Conservation (phyloP, 2,113 vertebrate genomes). For the Uropsilus gracilis region DNA sequence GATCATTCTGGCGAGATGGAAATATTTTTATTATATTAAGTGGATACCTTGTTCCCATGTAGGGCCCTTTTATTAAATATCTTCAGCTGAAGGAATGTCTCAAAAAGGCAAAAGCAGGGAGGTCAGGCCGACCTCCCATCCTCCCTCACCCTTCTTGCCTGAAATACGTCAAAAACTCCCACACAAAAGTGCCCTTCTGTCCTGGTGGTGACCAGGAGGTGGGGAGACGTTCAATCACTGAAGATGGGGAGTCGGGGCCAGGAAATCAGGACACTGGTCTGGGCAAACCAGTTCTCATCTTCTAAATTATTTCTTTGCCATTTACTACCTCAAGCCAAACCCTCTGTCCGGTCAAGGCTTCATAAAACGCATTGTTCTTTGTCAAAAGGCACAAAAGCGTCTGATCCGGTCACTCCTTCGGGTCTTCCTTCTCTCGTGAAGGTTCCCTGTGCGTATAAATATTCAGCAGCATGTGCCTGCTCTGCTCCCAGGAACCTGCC, state of each 20-base stretch:
- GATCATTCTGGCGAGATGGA: not conserved
- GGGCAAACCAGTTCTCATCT: not conserved
- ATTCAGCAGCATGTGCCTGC: not conserved
- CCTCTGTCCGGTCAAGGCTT: not conserved
- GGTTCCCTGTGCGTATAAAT: not conserved
- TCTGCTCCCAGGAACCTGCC: not conserved
- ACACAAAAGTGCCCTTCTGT: fast-evolving
- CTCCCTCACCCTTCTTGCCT: not conserved
- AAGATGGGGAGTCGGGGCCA: not conserved
- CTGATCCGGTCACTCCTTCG: not conserved
- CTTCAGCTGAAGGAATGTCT: not conserved
- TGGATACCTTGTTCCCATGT: not conserved
- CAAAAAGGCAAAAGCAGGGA: not conserved
- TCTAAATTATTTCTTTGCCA: not conserved
- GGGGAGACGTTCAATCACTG: not conserved
- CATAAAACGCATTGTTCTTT: not conserved
- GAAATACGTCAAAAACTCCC: not conserved
- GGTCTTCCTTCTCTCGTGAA: not conserved
- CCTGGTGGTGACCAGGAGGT: not conserved
- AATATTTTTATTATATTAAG: not conserved
- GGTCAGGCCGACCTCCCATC: not conserved
- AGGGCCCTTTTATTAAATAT: not conserved
- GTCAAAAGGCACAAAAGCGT: not conserved
- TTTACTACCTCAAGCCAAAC: not conserved
- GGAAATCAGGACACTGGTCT: not conserved